phyloP scores from a whole-genome alignment of 2,113 vertebrate species.

The Semicossyphus pulcher region DNA sequence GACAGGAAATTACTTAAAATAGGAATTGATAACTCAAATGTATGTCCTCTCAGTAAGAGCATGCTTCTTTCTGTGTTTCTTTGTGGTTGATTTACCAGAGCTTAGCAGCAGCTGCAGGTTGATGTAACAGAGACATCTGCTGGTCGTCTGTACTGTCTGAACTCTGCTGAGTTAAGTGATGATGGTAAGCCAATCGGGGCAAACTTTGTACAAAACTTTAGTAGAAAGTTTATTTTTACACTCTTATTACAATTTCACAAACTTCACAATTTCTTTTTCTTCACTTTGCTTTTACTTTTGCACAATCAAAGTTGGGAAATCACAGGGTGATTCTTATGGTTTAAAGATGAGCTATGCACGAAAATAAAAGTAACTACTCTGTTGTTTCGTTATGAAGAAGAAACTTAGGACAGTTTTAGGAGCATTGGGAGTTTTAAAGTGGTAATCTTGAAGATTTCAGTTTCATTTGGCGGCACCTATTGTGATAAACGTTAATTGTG shows the following conservation, averaged over 20 bases:
- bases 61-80: neutral
- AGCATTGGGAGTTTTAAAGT: constrained; percentile 10
- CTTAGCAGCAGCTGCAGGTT: constrained; percentile 22
- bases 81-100: constrained; percentile 1
- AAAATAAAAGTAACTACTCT: no score
- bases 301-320: constrained; percentile 10
- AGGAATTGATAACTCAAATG: neutral
- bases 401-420: no score
- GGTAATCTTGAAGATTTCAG: no score
- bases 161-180: constrained; percentile 8
- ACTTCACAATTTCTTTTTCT: no score
- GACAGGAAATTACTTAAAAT: constrained; percentile 8
- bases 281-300: constrained; percentile 16
- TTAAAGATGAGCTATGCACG: neutral
- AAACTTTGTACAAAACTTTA: neutral
- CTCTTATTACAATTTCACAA: neutral
- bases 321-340: constrained; percentile 1
- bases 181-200: constrained; percentile 8
- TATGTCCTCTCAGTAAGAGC: neutral
- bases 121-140: constrained; percentile 64
- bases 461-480: no score
- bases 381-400: no score
- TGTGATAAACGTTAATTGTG: no score
- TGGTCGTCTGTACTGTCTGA: constrained; percentile 39
- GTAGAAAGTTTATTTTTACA: neutral